Percentiles rank a stretch among this genome's conserved stretches.
Evolutionary conservation across 2,888 invertebrate genomes (phyloP).

Genomic region (Argyresthia goedartella): DNA sequence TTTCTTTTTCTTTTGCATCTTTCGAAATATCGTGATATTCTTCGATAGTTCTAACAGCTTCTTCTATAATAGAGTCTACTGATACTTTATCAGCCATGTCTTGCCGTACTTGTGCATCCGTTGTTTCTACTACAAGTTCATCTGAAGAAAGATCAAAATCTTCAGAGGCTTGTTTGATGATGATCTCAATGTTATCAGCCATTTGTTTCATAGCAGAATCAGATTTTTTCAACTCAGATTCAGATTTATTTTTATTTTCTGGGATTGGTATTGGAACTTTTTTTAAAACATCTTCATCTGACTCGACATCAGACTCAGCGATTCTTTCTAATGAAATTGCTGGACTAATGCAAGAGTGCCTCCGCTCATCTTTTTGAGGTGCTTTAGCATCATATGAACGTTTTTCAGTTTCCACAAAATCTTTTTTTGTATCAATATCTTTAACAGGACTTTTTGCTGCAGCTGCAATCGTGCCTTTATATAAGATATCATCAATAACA

Average conservation of each 20-base stretch:
- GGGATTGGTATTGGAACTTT: constrained; percentile 6
- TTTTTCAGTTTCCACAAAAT: constrained; percentile 50
- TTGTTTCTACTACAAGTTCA: constrained; percentile 32
- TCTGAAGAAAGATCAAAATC: constrained; percentile 55
- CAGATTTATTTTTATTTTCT: constrained; percentile 18
- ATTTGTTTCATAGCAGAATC: constrained; percentile 66
- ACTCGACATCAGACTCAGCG: constrained; percentile 56
- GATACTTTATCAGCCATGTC: constrained; percentile 49
- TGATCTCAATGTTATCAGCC: constrained; percentile 65
- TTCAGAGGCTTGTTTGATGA: constrained; percentile 63
- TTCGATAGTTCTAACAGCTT: constrained; percentile 56
- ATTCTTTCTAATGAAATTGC: constrained; percentile 61
- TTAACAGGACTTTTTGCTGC: constrained; percentile 43
- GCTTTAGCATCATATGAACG: constrained; percentile 60
- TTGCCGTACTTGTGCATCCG: constrained; percentile 17
- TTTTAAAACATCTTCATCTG: constrained; percentile 41
- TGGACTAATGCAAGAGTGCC: constrained; percentile 62
- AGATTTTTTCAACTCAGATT: constrained; percentile 50
- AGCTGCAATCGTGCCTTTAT: constrained; percentile 49
- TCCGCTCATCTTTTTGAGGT: constrained; percentile 54
- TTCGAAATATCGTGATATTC: constrained; percentile 38
- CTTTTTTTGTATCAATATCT: constrained; percentile 57
- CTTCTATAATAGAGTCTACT: constrained; percentile 59
- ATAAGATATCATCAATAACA: constrained; percentile 55
- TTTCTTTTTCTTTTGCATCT: constrained; percentile 30